phyloP scores from a whole-genome alignment of 2,113 vertebrate genomes.

The Poeciliopsis prolifica region DNA sequence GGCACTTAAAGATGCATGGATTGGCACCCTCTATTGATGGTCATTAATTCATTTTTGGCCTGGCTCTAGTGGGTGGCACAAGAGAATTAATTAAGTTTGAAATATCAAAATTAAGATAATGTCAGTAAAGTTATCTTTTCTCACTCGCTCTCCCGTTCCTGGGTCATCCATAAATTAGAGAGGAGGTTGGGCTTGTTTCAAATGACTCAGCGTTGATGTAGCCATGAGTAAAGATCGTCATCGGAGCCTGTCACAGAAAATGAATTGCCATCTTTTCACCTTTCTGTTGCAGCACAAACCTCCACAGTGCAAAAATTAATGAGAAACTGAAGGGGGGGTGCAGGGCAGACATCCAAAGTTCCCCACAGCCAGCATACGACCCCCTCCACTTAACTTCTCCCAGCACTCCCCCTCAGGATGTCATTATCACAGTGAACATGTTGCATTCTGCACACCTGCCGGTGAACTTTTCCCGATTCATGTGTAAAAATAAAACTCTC shows the following conservation, averaged over 20 bases:
- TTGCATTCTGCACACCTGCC: slow-evolving; percentile 48
- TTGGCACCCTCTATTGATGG: background rate
- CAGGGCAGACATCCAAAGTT: slow-evolving; percentile 37
- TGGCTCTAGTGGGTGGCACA: background rate
- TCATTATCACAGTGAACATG: slow-evolving; percentile 62
- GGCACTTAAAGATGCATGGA: background rate
- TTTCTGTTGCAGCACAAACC: background rate
- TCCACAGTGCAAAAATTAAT: slow-evolving; percentile 17
- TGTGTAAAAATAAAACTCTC: slow-evolving; percentile 59
- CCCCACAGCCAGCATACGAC: slow-evolving; percentile 18
- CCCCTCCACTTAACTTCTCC: slow-evolving; percentile 19
- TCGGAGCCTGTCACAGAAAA: slow-evolving; percentile 22
- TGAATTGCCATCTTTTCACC: slow-evolving; percentile 38
- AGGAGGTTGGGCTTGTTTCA: slow-evolving; percentile 25
- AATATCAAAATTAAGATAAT: background rate
- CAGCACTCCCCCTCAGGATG: slow-evolving; percentile 40
- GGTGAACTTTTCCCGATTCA: slow-evolving; percentile 36
- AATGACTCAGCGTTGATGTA: slow-evolving; percentile 29
- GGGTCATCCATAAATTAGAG: background rate
- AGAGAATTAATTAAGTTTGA: background rate
- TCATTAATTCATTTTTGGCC: background rate
- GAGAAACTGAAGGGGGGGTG: slow-evolving; percentile 8
- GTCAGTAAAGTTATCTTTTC: background rate
- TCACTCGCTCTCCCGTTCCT: background rate
- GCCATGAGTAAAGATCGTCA: slow-evolving; percentile 21